These are phyloP conservation scores for Physella acuta DNA, from an alignment of 1,140 invertebrate species.

Conservation along the genomic window DNA sequence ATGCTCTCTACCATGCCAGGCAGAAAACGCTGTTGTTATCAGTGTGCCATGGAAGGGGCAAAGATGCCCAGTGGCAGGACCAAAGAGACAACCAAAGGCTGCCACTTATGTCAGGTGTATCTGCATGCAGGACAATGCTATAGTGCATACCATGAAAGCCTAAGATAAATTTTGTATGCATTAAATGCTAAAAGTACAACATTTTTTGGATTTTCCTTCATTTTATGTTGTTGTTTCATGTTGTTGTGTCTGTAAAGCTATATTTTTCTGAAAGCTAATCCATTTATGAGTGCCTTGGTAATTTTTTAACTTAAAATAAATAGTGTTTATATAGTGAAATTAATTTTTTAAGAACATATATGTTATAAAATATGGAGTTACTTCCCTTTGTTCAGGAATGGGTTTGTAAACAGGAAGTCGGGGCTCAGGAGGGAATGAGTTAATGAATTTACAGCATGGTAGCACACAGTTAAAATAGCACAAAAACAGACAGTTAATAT, in stretches of 20 bases:
- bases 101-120: constrained; percentile 3
- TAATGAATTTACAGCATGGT: too few species aligned
- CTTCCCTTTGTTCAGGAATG: neutral
- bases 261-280: neutral
- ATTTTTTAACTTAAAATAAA: neutral
- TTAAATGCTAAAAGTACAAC: neutral
- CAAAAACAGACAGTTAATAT: too few species aligned
- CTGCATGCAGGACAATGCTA: constrained; percentile 10
- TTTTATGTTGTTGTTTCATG: neutral
- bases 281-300: neutral
- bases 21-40: constrained; percentile 6
- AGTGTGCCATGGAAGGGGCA: neutral
- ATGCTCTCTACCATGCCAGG: neutral
- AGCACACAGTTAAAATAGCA: too few species aligned
- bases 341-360: neutral
- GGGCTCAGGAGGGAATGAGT: neutral
- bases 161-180: neutral
- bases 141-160: neutral
- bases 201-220: neutral
- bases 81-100: neutral
- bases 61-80: neutral
- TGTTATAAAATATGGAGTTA: neutral
- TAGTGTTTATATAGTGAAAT: neutral
- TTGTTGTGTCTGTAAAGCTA: neutral
- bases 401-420: too few species aligned